Evolutionary conservation across 2,113 vertebrate genomes (phyloP).

Genomic region (Brachyhypopomus occidentalis): DNA sequence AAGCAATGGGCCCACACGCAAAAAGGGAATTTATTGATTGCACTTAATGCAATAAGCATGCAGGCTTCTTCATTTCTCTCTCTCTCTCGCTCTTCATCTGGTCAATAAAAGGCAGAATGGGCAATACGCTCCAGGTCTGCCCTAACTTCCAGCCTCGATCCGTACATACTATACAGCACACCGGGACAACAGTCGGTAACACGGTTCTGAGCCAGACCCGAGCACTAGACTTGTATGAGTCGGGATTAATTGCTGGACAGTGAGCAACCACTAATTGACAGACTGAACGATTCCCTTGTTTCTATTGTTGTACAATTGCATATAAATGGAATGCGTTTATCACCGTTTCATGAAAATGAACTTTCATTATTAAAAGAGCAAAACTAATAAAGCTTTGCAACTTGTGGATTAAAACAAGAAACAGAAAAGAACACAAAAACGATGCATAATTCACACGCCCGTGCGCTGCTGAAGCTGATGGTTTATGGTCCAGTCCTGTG

Average conservation of each 20-base stretch:
- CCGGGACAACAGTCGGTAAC: neutral
- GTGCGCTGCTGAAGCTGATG: neutral
- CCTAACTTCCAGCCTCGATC: neutral
- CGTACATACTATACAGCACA: neutral
- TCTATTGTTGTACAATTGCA: neutral
- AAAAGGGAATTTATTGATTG: slow-evolving; percentile 79
- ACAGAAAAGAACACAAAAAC: neutral
- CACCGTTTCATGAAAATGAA: neutral
- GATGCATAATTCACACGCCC: neutral
- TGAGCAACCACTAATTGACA: slow-evolving; percentile 10
- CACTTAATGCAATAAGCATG: slow-evolving; percentile 80
- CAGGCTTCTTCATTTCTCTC: slow-evolving; percentile 71
- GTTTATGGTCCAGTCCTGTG: slow-evolving; percentile 35
- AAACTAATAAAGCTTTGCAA: too few relatives aligned
- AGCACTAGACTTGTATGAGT: neutral
- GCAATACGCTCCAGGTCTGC: neutral
- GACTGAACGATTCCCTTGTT: slow-evolving; percentile 11
- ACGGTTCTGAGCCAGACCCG: neutral
- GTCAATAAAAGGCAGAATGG: slow-evolving; percentile 32
- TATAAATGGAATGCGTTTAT: too few relatives aligned
- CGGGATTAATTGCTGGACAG: slow-evolving; percentile 6
- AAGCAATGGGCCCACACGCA: slow-evolving; percentile 62
- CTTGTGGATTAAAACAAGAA: neutral
- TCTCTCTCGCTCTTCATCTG: neutral
- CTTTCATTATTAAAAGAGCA: neutral